Percentiles rank a stretch among this genome's conserved stretches.
phyloP scores from a whole-genome alignment of 1,140 invertebrate genomes.

The Caenorhabditis elegans region WBcel235 BX284606.5:8452501-8453000 shows the following conservation, averaged over 20 bases:
- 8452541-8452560: background rate
- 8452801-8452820: constrained; percentile 30
- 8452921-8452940: too few relatives aligned
- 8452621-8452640: background rate
- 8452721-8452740: background rate
- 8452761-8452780: constrained; percentile 31
- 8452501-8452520: background rate
- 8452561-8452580: background rate
- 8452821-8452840: background rate
- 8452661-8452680: background rate
- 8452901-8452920: too few relatives aligned
- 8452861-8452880: background rate
- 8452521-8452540: background rate
- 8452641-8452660: background rate
- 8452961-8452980: too few relatives aligned
- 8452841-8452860: background rate
- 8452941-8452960: too few relatives aligned
- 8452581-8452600: background rate
- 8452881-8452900: background rate
- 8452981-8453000: too few relatives aligned
- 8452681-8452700: background rate
- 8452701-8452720: background rate
- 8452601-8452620: background rate
- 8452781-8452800: constrained; percentile 28
- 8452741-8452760: background rate